Base-by-base conservation (phyloP, 2,113 vertebrate genomes). In the Tachuris rubrigastra region DNA sequence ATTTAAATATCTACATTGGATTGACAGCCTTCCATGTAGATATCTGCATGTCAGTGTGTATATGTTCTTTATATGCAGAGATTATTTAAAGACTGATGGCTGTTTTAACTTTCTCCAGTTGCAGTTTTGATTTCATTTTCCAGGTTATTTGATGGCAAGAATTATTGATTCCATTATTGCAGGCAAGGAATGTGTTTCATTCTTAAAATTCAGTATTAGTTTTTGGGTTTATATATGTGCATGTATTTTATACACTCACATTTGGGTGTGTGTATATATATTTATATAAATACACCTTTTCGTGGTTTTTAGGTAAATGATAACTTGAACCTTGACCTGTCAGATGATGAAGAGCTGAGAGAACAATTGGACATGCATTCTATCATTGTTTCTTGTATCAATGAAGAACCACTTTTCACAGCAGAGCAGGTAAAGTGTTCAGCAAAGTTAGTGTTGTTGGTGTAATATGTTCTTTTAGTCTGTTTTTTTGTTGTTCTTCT, bases 351-450 rank as follows among this genome's bases (percentile, higher is more conserved):
- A 94, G 99, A 99, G 81, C 97, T 99, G 90, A 98, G 99, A 95
- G 99, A 99, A 55, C 99, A 99, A 95, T 95, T 99, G 98, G 99
- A 99, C 78, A 99, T 99, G 99, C 99, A 99, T 97, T 99, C 99
- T 2, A 99, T 99, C 96, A 99, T 99, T 8, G 99, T 99, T 39
- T 99, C 99, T 75, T 99, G 99, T 66, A 98, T 99, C 83, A 99
- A 84, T 8, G 98, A 99, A 4, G 99, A 99, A 89, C 99, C 99
- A 2, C 98, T 99, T 71, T 99, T 99, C 97, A 99, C 99, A 15
- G 99, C 99, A 22, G 99, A 99, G 39, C 99, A 99, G 99, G 99
- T 99, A 81, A 25, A 77, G 20, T 37, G 8, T 25, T 84, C n/a
- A 13, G 33, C 60, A 42, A 24, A 56, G 60, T 71, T 21, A 33